Evolutionary conservation across 2,888 invertebrate species (phyloP).

Genomic region (Cetonia aurata): DNA sequence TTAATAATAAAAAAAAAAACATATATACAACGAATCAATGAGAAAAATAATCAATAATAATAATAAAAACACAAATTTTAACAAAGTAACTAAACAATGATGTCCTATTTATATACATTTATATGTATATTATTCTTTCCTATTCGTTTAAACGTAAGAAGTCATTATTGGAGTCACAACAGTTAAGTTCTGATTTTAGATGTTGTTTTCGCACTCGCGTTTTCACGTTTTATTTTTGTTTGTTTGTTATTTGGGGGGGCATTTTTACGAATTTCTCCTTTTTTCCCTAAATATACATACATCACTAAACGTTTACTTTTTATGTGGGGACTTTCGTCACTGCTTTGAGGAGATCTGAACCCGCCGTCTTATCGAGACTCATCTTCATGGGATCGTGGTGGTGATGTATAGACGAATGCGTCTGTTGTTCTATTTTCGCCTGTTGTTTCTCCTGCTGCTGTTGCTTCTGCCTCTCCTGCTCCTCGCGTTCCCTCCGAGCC

Average conservation of each 20-base stretch:
- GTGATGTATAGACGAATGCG: slow-evolving; percentile 73
- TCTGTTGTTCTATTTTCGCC: slow-evolving; percentile 80
- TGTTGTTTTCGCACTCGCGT: slow-evolving; percentile 36
- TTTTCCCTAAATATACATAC: slow-evolving; percentile 35
- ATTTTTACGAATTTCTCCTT: slow-evolving; percentile 11
- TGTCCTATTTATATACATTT: slow-evolving; percentile 33
- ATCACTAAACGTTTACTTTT: slow-evolving; percentile 55
- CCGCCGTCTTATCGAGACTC: slow-evolving; percentile 76
- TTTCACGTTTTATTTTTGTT: slow-evolving; percentile 24
- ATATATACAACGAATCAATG: slow-evolving; percentile 44
- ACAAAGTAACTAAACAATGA: slow-evolving; percentile 41
- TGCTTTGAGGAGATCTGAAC: slow-evolving; percentile 81
- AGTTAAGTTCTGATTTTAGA: slow-evolving; percentile 8
- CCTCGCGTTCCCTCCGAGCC: slow-evolving; percentile 89
- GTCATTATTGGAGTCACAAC: slow-evolving; percentile 25
- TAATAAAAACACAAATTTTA: slow-evolving; percentile 43
- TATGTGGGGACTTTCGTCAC: slow-evolving; percentile 85
- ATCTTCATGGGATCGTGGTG: slow-evolving; percentile 81
- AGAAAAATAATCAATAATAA: slow-evolving; percentile 42
- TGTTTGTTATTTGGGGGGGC: slow-evolving; percentile 28
- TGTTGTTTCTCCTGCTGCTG: slow-evolving; percentile 91
- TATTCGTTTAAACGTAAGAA: slow-evolving; percentile 32
- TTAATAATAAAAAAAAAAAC: slow-evolving; percentile 37
- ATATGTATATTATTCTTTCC: slow-evolving; percentile 10
- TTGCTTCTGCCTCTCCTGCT: slow-evolving; percentile 91